Percentiles rank a stretch among this genome's conserved stretches.
Conservation (phyloP, 1,140 invertebrate genomes). For the Lamellibrachia luymesi region DNA sequence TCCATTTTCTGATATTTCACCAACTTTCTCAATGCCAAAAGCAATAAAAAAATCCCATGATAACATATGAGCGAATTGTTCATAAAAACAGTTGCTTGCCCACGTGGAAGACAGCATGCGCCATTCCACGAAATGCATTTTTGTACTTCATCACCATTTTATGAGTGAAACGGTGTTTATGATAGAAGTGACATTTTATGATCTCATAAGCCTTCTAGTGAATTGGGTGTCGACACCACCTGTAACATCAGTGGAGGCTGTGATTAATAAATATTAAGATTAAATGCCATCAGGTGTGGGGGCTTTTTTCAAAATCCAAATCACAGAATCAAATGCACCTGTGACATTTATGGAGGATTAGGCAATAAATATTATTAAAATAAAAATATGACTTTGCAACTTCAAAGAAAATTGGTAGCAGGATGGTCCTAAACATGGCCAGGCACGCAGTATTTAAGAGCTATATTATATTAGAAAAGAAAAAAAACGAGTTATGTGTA, state of each 20-base stretch:
- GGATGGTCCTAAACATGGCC: background rate
- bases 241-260: background rate
- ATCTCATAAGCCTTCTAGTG: background rate
- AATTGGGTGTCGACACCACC: background rate
- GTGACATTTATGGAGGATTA: background rate
- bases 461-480: background rate
- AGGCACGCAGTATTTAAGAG: background rate
- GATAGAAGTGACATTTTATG: constrained; percentile 1
- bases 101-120: background rate
- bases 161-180: background rate
- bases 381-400: background rate
- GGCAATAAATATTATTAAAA: background rate
- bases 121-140: background rate
- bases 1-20: too few relatives aligned
- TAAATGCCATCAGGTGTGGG: background rate
- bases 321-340: background rate
- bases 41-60: too few relatives aligned
- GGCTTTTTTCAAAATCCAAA: background rate
- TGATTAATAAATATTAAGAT: constrained; percentile 6
- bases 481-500: background rate
- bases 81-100: too few relatives aligned
- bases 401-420: background rate
- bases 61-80: too few relatives aligned
- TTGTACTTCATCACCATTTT: background rate
- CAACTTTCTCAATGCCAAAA: too few relatives aligned